Evolutionary conservation across 2,888 invertebrate species (phyloP), one percentile per base, ranked within the genome.

Genomic region (Brenthis daphne): DNA sequence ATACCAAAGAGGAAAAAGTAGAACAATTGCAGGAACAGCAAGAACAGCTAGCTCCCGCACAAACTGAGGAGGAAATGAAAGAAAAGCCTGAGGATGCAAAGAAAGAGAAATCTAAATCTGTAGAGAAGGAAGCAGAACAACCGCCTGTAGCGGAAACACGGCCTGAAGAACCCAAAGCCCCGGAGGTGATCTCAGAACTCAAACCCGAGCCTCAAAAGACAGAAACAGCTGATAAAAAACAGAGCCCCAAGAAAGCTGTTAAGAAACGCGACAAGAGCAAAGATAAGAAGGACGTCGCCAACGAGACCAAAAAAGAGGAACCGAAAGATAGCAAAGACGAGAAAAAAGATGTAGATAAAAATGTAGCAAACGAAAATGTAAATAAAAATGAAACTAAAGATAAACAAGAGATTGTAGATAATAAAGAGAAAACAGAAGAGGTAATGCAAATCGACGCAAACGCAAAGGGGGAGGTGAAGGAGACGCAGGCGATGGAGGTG

Each of bases 181-280:
- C 81, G n/a, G 83, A 81, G 75, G 75, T 57, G 54, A 61, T 69
- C 48, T 29, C 65, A 24, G 71, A 74, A 72, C 58, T 66, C 33
- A 64, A 70, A 68, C 66, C 72, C 58, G 78, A 78, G 20, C 74
- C 81, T 72, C 79, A 82, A 70, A 82, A 82, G 71, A 74, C 73
- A 71, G 82, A 79, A 61, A 77, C 67, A 13, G 57, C 67, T 20
- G 76, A 80, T 75, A 82, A 83, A 67, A 85, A 83, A 69, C 73
- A 80, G 57, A 82, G 73, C 71, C 82, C 87, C 68, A 87, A 86
- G 74, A 90, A 87, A 85, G 85, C 80, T 72, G 84, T 84, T 67
- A 93, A 88, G 84, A 90, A 92, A 81, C 85, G 89, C 54, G 90
- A 90, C 76, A 92, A 92, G 76, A 92, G 89, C 82, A 92, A 92